A percentile compares a stretch with the other conserved stretches of the same genome.
These are phyloP conservation scores for Arvicanthis niloticus DNA, from an alignment of 2,113 vertebrate genomes.

Conservation along the genomic window DNA sequence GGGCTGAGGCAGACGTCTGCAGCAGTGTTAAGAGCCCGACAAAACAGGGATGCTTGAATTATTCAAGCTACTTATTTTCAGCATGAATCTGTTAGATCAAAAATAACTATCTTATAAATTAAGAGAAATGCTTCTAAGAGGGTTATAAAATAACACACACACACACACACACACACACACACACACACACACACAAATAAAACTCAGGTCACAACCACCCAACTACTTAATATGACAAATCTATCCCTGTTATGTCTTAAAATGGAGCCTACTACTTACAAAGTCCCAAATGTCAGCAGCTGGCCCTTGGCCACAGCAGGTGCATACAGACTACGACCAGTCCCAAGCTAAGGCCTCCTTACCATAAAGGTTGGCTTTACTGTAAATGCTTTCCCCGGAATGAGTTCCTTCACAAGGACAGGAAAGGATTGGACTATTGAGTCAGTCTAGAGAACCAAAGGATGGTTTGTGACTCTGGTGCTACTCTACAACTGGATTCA, in stretches of 20 bases:
- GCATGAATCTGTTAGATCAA: slow-evolving; percentile 56
- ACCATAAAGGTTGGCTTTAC: neutral
- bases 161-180: neutral
- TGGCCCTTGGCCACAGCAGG: neutral
- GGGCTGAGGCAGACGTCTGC: slow-evolving; percentile 64
- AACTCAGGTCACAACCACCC: neutral
- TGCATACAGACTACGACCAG: neutral
- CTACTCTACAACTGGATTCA: neutral
- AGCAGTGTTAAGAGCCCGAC: slow-evolving; percentile 44
- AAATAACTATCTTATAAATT: slow-evolving; percentile 60
- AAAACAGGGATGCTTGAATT: slow-evolving; percentile 57
- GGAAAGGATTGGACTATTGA: neutral
- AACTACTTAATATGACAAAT: neutral
- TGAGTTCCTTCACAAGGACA: neutral
- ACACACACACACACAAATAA: neutral
- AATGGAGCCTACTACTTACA: neutral
- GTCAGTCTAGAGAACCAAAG: neutral
- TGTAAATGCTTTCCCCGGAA: neutral
- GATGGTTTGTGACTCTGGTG: neutral
- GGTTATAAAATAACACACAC: neutral
- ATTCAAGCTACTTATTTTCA: slow-evolving; percentile 57
- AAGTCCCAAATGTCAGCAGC: neutral
- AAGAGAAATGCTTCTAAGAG: slow-evolving; percentile 58
- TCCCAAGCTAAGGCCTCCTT: neutral
- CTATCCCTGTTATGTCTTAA: neutral